A percentile compares a stretch with the other conserved stretches of the same genome.
phyloP scores from a whole-genome alignment of 1,140 invertebrate genomes.

The Achatina immaculata region DNA sequence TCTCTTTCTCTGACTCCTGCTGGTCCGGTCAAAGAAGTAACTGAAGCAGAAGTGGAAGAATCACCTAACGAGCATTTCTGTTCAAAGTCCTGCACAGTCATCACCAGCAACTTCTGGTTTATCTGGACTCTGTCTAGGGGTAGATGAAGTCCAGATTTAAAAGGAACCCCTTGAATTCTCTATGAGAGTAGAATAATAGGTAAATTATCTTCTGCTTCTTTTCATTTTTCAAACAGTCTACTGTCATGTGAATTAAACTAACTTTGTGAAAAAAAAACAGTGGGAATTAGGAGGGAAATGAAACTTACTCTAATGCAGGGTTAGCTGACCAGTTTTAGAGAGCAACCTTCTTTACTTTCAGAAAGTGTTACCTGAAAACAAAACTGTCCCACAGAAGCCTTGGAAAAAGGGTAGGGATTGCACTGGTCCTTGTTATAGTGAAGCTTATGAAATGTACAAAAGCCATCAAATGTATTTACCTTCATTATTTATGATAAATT shows the following conservation, averaged over 20 bases:
- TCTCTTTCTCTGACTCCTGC: not conserved
- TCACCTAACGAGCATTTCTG: not conserved
- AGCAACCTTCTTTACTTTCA: no score
- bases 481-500: no score
- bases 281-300: no score
- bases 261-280: not conserved
- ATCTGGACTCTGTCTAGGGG: not conserved
- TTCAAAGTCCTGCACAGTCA: constrained; percentile 17
- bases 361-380: no score
- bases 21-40: no score
- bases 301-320: no score
- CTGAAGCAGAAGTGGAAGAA: not conserved
- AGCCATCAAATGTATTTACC: no score
- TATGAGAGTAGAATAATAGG: not conserved
- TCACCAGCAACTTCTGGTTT: not conserved
- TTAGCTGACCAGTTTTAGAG: no score
- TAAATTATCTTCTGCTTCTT: not conserved
- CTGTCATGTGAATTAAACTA: not conserved
- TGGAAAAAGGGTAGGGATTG: no score
- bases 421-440: no score
- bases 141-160: not conserved
- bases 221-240: not conserved
- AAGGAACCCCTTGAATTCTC: constrained; percentile 14
- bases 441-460: no score
- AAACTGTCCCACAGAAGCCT: no score